phyloP scores from a whole-genome alignment of 1,140 invertebrate genomes.

The Nephila pilipes region DNA sequence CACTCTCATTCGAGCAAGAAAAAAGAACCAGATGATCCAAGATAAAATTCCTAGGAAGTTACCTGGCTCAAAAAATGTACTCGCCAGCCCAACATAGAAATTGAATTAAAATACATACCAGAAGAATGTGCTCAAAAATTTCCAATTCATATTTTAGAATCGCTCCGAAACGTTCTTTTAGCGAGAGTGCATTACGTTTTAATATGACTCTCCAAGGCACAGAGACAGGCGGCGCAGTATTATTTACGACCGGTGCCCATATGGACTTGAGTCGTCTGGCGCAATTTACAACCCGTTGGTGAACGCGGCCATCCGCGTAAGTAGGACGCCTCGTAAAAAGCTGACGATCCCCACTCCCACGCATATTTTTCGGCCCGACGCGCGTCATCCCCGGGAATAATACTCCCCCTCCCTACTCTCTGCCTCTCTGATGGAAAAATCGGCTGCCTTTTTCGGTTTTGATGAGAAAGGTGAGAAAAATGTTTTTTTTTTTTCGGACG shows the following conservation, averaged over 20 bases:
- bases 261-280: not conserved
- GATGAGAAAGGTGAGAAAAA: too few species aligned
- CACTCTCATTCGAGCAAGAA: too few species aligned
- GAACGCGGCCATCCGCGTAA: not conserved
- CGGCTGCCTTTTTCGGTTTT: not conserved
- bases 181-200: too few species aligned
- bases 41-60: too few species aligned
- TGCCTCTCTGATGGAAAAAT: not conserved
- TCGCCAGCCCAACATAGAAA: too few species aligned
- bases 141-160: not conserved
- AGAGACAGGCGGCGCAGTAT: not conserved
- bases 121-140: too few species aligned
- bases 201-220: too few species aligned
- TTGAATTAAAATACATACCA: too few species aligned
- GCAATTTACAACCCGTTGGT: slow-evolving; percentile 32
- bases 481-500: too few species aligned
- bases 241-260: not conserved
- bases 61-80: too few species aligned
- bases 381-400: not conserved
- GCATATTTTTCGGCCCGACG: not conserved
- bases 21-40: too few species aligned
- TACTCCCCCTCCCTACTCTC: not conserved
- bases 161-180: too few species aligned
- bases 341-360: not conserved
- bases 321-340: slow-evolving; percentile 17